phyloP scores from a whole-genome alignment of 2,888 invertebrate genomes.

The Macrosiphum euphorbiae region DNA sequence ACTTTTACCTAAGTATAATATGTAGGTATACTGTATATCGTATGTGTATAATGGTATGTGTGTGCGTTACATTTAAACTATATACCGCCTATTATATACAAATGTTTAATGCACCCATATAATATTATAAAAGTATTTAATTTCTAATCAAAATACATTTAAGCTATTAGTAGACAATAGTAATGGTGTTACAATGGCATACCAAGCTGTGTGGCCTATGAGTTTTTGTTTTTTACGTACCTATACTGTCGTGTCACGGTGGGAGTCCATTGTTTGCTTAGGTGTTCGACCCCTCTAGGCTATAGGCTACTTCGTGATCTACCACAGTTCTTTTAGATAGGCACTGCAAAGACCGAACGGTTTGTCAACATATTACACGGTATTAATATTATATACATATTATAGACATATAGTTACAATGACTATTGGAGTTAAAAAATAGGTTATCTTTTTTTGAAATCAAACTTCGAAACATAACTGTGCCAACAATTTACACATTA shows the following conservation, averaged over 20 bases:
- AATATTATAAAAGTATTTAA: conserved; percentile 23
- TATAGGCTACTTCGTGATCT: conserved; percentile 42
- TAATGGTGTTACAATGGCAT: conserved; percentile 51
- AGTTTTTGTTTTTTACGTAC: conserved; percentile 4
- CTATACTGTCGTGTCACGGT: conserved; percentile 27
- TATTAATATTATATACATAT: background rate
- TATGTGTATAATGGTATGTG: background rate
- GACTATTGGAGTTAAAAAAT: background rate
- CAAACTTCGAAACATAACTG: background rate
- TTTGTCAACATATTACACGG: background rate
- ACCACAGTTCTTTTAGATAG: conserved; percentile 22
- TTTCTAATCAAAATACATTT: conserved; percentile 39
- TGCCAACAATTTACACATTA: background rate
- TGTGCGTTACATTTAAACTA: background rate
- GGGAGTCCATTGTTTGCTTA: conserved; percentile 54
- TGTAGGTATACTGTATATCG: background rate
- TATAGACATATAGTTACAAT: background rate
- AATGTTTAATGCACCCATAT: background rate
- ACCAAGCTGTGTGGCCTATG: conserved; percentile 35
- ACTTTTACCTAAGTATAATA: background rate
- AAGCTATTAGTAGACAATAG: conserved; percentile 20
- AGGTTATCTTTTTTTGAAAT: background rate
- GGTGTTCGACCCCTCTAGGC: conserved; percentile 38
- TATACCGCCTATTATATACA: background rate
- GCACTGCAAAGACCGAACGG: background rate